A percentile compares a stretch with the other conserved stretches of the same genome.
Conservation (phyloP, 2,888 invertebrate genomes). For the Empis stercorea region DNA sequence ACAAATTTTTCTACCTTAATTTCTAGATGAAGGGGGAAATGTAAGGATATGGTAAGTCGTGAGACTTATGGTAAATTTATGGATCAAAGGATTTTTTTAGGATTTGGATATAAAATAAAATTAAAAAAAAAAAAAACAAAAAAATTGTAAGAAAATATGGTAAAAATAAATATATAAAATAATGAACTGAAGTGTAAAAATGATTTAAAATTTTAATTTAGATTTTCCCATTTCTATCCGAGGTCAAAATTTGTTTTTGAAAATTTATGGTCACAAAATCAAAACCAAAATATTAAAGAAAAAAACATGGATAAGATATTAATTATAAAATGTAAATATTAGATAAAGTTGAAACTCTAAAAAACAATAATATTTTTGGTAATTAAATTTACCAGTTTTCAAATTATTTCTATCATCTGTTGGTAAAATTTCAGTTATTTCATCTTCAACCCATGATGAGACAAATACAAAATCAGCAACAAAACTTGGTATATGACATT, state of each 20-base stretch:
- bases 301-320: not conserved
- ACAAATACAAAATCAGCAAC: conserved; percentile 81
- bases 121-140: conserved; percentile 1
- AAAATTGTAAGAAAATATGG: not conserved
- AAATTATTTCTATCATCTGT: conserved; percentile 5
- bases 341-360: not conserved
- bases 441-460: conserved; percentile 75
- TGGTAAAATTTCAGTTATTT: conserved; percentile 48
- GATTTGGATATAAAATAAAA: conserved; percentile 11
- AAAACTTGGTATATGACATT: conserved; percentile 89
- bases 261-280: no score
- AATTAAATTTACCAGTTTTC: no score
- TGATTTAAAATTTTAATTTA: not conserved
- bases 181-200: not conserved
- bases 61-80: conserved; percentile 40
- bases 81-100: conserved; percentile 20
- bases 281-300: not conserved
- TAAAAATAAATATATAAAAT: conserved; percentile 3
- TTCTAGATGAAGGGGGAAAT: conserved; percentile 41
- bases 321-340: not conserved
- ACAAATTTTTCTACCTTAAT: no score
- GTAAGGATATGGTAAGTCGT: conserved; percentile 44
- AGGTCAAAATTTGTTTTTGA: no score
- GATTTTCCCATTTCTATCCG: no score
- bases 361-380: no score